Percentiles rank a stretch among this genome's conserved stretches.
phyloP scores from a whole-genome alignment of 1,140 invertebrate genomes.

The Diabrotica virgifera region DNA sequence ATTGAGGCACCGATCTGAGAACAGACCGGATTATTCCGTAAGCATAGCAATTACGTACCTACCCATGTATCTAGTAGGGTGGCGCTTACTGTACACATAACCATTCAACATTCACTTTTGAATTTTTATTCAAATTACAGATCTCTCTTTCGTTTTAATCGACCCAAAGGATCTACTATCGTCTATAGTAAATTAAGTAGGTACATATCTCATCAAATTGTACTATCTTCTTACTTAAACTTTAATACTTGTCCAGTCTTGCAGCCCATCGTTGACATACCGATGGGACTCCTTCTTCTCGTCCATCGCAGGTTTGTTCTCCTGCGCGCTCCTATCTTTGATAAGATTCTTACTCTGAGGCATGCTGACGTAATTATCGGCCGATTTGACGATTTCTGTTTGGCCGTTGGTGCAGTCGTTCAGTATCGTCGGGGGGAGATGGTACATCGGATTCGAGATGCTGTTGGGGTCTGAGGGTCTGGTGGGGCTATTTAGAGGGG shows the following conservation, averaged over 20 bases:
- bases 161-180: no score
- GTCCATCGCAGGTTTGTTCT: constrained; percentile 14
- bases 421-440: constrained; percentile 23
- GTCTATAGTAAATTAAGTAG: no score
- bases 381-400: constrained; percentile 50
- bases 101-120: no score
- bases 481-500: constrained; percentile 39
- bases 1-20: no score
- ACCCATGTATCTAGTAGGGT: no score
- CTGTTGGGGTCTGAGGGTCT: constrained; percentile 28
- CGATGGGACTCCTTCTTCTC: constrained; percentile 10
- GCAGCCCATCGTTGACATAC: constrained; percentile 33
- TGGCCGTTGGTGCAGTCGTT: constrained; percentile 36
- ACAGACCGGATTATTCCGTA: no score
- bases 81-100: no score
- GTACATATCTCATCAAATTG: no score
- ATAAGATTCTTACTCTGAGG: constrained; percentile 54
- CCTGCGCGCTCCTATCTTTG: constrained; percentile 42
- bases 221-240: constrained; percentile 8
- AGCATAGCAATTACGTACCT: no score
- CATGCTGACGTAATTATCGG: constrained; percentile 62
- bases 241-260: constrained; percentile 32
- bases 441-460: constrained; percentile 44
- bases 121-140: no score
- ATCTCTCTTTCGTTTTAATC: no score